These are phyloP conservation scores for Drosophila birchii DNA, from an alignment of 2,888 invertebrate species.

Conservation along the genomic window DNA sequence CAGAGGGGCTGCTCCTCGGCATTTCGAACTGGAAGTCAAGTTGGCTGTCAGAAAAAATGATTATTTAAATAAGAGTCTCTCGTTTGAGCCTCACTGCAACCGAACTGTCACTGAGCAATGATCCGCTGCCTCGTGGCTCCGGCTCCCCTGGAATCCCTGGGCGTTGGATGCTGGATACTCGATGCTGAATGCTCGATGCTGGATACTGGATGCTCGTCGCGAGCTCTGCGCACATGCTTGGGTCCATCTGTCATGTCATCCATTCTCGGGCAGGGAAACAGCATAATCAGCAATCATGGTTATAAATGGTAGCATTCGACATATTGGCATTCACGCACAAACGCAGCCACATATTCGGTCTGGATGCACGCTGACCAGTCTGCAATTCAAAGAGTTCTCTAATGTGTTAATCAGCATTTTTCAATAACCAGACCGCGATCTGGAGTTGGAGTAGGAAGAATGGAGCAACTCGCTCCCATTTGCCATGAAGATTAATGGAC, in stretches of 20 bases:
- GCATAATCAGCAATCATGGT: slow-evolving; percentile 83
- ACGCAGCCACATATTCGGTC: slow-evolving; percentile 6
- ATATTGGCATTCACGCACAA: slow-evolving; percentile 80
- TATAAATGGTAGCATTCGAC: slow-evolving; percentile 83
- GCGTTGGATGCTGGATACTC: slow-evolving; percentile 21
- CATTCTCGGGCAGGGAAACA: slow-evolving; percentile 79
- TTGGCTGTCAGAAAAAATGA: slow-evolving; percentile 84
- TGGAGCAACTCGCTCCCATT: slow-evolving; percentile 38
- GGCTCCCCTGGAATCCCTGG: slow-evolving; percentile 35
- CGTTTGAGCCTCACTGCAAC: slow-evolving; percentile 75
- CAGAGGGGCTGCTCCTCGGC: slow-evolving; percentile 46
- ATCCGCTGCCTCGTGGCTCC: slow-evolving; percentile 42
- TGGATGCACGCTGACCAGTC: slow-evolving; percentile 30
- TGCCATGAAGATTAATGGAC: slow-evolving; percentile 64
- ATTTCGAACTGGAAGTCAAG: slow-evolving; percentile 84
- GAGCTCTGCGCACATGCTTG: slow-evolving; percentile 67
- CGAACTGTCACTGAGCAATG: slow-evolving; percentile 76
- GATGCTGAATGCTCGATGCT: slow-evolving; percentile 13
- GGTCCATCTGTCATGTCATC: slow-evolving; percentile 83
- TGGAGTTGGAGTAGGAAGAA: slow-evolving; percentile 31
- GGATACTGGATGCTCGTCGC: slow-evolving; percentile 63
- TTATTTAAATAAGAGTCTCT: slow-evolving; percentile 82
- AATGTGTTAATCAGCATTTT: slow-evolving; percentile 81
- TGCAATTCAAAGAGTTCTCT: slow-evolving; percentile 65
- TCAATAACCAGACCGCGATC: slow-evolving; percentile 46